Evolutionary conservation across 1,140 invertebrate genomes (phyloP), one percentile per base, ranked within the genome.

Genomic region (Drosophila paulistorum): DNA sequence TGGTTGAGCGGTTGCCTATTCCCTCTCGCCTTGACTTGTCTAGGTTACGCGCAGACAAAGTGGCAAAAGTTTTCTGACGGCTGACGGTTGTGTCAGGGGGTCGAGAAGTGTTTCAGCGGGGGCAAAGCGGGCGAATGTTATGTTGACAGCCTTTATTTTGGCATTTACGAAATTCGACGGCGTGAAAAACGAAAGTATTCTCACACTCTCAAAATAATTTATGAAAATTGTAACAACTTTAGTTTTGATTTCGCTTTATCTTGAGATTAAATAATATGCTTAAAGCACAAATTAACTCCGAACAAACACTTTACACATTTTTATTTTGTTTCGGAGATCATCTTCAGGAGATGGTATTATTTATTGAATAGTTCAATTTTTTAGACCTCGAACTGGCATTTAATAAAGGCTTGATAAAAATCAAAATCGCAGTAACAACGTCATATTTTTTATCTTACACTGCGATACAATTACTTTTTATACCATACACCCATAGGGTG

Each of bases 41-140:
- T 79, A 76, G 67, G 67, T 65, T 54, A 64, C 35, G 39, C 42
- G 68, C 35, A 77, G 74, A 74, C 71, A 77, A 79, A 83, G 72
- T 83, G 68, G 65, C 79, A 76, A 78, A 86, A 85, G 68, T 86
- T 85, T 78, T 11, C 7, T 45, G 41, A 67, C 42, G 54, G 9
- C 41, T 61, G 57, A 58, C 35, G 57, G 58, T 37, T 39, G 54
- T 61, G 13, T 42, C 23, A 11, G 35, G 35, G 37, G 23, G 11
- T 51, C 45, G 17, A 51, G 17, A 11, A 5, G 37, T 39, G 10
- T 10, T 11, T 2, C 35, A 37, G 10, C 35, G 9, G 35, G 35
- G 35, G 10, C 7, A 37, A 11, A 17, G 17, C 2, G 37, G n/a
- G 37, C 20, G 5, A n/a, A 57, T 7, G 41, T 39, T 13, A 57